phyloP scores from a whole-genome alignment of 2,113 vertebrate genomes.

The Merops nubicus region DNA sequence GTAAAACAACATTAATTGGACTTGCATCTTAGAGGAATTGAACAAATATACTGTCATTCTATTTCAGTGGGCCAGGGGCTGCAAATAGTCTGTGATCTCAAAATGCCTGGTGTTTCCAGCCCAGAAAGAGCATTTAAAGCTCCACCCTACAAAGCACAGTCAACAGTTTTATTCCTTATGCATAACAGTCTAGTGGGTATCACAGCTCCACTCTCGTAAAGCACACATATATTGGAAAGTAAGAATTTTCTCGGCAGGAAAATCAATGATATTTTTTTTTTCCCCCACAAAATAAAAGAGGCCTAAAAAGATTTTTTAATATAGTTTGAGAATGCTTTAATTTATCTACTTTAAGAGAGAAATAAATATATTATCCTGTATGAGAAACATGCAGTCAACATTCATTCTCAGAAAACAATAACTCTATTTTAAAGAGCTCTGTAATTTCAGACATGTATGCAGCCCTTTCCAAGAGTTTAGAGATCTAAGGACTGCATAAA shows the following conservation, averaged over 20 bases:
- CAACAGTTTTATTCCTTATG: background rate
- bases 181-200: background rate
- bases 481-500: background rate
- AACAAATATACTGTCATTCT: background rate
- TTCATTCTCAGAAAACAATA: background rate
- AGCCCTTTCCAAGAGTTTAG: background rate
- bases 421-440: background rate
- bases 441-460: background rate
- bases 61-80: background rate
- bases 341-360: background rate
- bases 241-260: background rate
- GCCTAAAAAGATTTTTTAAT: background rate
- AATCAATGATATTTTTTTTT: background rate
- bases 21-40: background rate
- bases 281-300: background rate
- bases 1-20: fast-evolving
- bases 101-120: background rate
- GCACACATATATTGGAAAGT: background rate
- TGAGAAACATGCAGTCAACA: fast-evolving
- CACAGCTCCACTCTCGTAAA: background rate
- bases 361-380: background rate
- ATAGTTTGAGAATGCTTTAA: background rate
- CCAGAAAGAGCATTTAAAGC: background rate
- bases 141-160: background rate
- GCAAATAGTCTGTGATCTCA: background rate